These are phyloP conservation scores for Brachyhypopomus occidentalis DNA, from an alignment of 2,113 vertebrate species.

Conservation along the genomic window DNA sequence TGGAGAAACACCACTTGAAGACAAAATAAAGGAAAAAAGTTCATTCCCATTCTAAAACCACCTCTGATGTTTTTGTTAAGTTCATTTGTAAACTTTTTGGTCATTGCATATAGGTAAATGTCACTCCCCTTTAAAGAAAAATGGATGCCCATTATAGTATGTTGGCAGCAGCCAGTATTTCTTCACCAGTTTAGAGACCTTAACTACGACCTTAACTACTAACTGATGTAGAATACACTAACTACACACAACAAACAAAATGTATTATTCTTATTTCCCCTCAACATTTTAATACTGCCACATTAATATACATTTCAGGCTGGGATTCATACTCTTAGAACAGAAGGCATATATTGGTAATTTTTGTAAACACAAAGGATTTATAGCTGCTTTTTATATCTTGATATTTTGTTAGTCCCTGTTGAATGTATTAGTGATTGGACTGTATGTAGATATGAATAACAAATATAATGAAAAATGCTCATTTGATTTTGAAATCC, in stretches of 20 bases:
- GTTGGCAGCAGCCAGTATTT: slow-evolving; percentile 14
- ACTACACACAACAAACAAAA: neutral
- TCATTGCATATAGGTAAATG: slow-evolving; percentile 10
- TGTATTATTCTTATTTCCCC: neutral
- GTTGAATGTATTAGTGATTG: slow-evolving; percentile 28
- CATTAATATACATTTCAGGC: neutral
- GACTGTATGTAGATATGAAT: slow-evolving; percentile 5
- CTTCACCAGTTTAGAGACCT: slow-evolving; percentile 5
- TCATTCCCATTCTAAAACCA: neutral
- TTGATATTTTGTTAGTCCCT: slow-evolving; percentile 26
- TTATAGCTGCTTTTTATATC: slow-evolving; percentile 30
- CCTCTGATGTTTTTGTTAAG: neutral
- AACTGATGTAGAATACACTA: slow-evolving; percentile 4
- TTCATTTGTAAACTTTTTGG: slow-evolving; percentile 8
- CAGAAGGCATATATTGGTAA: slow-evolving; percentile 9
- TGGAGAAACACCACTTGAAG: neutral
- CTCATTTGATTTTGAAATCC: slow-evolving; percentile 1
- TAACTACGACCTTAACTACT: neutral
- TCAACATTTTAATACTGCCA: slow-evolving; percentile 19
- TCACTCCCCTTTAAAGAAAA: neutral
- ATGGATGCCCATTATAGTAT: slow-evolving; percentile 9
- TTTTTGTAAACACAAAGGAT: slow-evolving; percentile 30
- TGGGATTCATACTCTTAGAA: neutral
- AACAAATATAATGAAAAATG: slow-evolving; percentile 22
- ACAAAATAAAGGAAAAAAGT: neutral